These are phyloP conservation scores for Sparus aurata DNA, from an alignment of 2,797 vertebrate genomes.

Conservation along the genomic window DNA sequence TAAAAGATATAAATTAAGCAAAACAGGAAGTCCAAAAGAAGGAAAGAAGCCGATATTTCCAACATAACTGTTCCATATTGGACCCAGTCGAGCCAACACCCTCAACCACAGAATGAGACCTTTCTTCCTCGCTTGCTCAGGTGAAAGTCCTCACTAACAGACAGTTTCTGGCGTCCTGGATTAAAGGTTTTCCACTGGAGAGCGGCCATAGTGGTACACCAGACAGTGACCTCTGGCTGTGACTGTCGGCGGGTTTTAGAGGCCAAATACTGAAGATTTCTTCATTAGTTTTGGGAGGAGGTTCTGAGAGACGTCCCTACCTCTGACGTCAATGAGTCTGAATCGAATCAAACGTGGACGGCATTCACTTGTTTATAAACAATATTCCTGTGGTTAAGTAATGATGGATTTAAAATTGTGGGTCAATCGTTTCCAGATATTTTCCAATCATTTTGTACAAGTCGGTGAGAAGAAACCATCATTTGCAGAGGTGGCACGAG, in stretches of 20 bases:
- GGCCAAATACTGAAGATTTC: background rate
- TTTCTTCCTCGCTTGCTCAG: slow-evolving; percentile 58
- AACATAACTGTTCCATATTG: slow-evolving; percentile 11
- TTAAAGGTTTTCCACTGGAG: slow-evolving; percentile 58
- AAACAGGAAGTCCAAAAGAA: slow-evolving; percentile 7
- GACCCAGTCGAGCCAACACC: slow-evolving; percentile 32
- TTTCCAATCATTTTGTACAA: background rate
- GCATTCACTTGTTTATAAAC: background rate
- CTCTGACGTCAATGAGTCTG: background rate
- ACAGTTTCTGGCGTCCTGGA: slow-evolving; percentile 38
- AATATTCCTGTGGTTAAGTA: background rate
- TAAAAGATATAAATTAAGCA: slow-evolving; percentile 4
- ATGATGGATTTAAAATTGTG: background rate
- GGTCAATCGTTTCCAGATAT: background rate
- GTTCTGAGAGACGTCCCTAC: background rate
- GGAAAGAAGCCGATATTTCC: slow-evolving; percentile 28
- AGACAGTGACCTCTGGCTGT: slow-evolving; percentile 45
- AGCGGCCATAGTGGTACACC: slow-evolving; percentile 18
- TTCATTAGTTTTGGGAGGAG: background rate
- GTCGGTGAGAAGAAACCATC: background rate
- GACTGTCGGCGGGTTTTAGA: background rate
- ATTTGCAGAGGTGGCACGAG: background rate
- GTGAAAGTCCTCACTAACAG: slow-evolving; percentile 54
- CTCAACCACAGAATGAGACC: slow-evolving; percentile 53
- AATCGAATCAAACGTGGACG: background rate